Evolutionary conservation across 2,888 invertebrate genomes (phyloP).

Genomic region (Branchellion lobata): DNA sequence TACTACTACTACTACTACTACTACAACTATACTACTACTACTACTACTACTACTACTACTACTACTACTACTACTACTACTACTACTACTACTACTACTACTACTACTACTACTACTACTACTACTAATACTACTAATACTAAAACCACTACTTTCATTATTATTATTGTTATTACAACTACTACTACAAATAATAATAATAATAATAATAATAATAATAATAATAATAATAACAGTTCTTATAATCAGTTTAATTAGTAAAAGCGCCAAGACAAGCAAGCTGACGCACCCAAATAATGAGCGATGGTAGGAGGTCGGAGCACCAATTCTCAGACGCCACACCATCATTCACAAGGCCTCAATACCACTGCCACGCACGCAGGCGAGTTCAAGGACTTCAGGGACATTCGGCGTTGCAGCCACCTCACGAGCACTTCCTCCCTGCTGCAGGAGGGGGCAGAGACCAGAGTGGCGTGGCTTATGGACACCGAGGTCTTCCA

Average conservation of each 20-base stretch:
- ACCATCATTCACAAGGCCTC: too few relatives aligned
- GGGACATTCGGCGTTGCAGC: slow-evolving; percentile 6
- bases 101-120: slow-evolving; percentile 25
- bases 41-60: slow-evolving; percentile 15
- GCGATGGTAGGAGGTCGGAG: too few relatives aligned
- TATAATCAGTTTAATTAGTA: too few relatives aligned
- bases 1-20: slow-evolving; percentile 29
- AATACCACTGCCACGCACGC: background rate
- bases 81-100: slow-evolving; percentile 29
- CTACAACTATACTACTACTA: slow-evolving; percentile 10
- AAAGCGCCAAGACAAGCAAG: too few relatives aligned
- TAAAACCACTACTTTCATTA: too few relatives aligned
- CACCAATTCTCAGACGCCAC: too few relatives aligned
- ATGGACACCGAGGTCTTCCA: slow-evolving; percentile 66
- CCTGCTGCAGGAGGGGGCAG: background rate
- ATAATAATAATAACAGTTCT: too few relatives aligned
- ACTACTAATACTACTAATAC: too few relatives aligned
- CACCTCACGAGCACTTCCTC: background rate
- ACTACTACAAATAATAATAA: too few relatives aligned
- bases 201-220: too few relatives aligned
- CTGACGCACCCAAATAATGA: too few relatives aligned
- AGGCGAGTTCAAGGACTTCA: slow-evolving; percentile 35
- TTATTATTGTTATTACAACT: too few relatives aligned
- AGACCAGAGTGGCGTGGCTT: slow-evolving; percentile 28
- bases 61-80: slow-evolving; percentile 29